A percentile compares a stretch with the other conserved stretches of the same genome.
These are phyloP conservation scores for Eilema depressum DNA, from an alignment of 2,888 invertebrate species.

Conservation along the genomic window DNA sequence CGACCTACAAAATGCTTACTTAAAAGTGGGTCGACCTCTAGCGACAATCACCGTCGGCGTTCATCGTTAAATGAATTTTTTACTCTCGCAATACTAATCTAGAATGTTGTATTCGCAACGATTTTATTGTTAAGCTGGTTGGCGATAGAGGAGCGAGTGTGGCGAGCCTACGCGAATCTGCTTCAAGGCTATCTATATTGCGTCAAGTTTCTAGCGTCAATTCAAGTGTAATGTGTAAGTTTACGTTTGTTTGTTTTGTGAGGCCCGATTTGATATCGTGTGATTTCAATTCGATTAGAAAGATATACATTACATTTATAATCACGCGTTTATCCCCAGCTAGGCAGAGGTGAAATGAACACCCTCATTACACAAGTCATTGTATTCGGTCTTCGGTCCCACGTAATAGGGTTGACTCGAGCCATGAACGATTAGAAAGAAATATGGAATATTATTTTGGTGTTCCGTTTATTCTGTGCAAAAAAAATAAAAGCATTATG, in stretches of 20 bases:
- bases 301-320: too few species aligned
- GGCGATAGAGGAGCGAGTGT: constrained; percentile 26
- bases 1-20: constrained; percentile 77
- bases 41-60: constrained; percentile 54
- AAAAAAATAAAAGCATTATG: too few species aligned
- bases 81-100: constrained; percentile 50
- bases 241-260: not conserved
- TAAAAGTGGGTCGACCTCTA: constrained; percentile 76
- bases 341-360: too few species aligned
- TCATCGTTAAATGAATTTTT: constrained; percentile 62
- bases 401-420: too few species aligned
- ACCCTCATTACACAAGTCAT: too few species aligned
- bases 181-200: constrained; percentile 10
- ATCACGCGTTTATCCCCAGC: too few species aligned
- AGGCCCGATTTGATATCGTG: not conserved
- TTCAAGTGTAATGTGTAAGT: not conserved
- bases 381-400: too few species aligned
- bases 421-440: too few species aligned
- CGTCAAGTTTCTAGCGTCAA: not conserved
- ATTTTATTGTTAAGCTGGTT: constrained; percentile 33
- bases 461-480: too few species aligned
- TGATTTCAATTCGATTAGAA: too few species aligned
- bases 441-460: too few species aligned
- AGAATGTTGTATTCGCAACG: constrained; percentile 35
- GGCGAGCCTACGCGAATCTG: constrained; percentile 26